Conservation (phyloP, 2,888 invertebrate genomes). For the Aspidiotus rigidus region DNA sequence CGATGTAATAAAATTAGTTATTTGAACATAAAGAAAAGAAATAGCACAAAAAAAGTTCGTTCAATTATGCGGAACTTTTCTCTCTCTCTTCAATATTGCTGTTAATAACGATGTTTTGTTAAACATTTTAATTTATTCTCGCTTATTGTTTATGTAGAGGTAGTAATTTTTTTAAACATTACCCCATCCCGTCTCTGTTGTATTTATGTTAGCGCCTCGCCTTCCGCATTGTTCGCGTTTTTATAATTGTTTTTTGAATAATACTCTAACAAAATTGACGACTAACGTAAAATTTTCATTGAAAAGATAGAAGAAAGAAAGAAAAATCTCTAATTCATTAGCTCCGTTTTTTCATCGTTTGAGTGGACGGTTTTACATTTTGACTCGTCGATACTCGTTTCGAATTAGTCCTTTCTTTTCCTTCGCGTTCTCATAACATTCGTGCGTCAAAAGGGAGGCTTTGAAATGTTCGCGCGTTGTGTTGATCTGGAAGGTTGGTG, state of each 20-base stretch:
- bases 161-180: too few relatives aligned
- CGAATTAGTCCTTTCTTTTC: background rate
- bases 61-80: background rate
- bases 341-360: background rate
- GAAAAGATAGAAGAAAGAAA: too few relatives aligned
- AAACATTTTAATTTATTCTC: too few relatives aligned
- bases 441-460: background rate
- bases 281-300: background rate
- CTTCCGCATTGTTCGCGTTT: too few relatives aligned
- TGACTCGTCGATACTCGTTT: too few relatives aligned
- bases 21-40: background rate
- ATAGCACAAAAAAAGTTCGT: background rate
- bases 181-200: too few relatives aligned
- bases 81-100: too few relatives aligned
- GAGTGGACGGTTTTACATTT: background rate
- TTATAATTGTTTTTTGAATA: too few relatives aligned
- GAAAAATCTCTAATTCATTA: background rate
- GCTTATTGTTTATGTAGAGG: too few relatives aligned
- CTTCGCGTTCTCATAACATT: background rate
- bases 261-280: too few relatives aligned
- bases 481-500: slow-evolving; percentile 6
- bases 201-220: too few relatives aligned
- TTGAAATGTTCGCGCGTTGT: slow-evolving; percentile 6
- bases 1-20: background rate
- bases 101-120: too few relatives aligned